These are phyloP conservation scores for Campoletis raptor DNA, from an alignment of 2,888 invertebrate species.

Conservation along the genomic window DNA sequence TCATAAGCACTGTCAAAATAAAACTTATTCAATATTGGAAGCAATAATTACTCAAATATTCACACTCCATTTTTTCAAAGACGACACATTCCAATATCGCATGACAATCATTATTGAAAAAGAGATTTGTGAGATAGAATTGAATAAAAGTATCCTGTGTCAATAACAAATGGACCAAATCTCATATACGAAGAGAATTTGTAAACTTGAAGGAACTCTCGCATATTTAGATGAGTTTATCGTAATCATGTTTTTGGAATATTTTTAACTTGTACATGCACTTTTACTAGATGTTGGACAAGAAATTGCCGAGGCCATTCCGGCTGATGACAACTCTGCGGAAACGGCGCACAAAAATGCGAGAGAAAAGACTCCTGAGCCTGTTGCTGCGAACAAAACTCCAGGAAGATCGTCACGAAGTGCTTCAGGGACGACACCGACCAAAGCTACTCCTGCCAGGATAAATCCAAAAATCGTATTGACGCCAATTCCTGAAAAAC, in stretches of 20 bases:
- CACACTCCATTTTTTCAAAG: neutral
- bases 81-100: neutral
- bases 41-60: neutral
- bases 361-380: conserved; percentile 75
- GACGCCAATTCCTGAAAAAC: conserved; percentile 58
- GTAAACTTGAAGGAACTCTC: too few relatives aligned
- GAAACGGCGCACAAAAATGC: conserved; percentile 70
- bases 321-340: conserved; percentile 70
- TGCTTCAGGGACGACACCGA: conserved; percentile 72
- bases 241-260: neutral
- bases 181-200: too few relatives aligned
- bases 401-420: conserved; percentile 75
- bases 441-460: conserved; percentile 67
- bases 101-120: too few relatives aligned
- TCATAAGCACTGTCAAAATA: neutral
- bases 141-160: too few relatives aligned
- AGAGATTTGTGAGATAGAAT: too few relatives aligned
- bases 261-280: neutral
- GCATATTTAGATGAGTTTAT: too few relatives aligned
- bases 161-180: too few relatives aligned
- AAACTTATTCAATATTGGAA: neutral
- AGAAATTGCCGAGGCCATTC: conserved; percentile 51
- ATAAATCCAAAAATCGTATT: conserved; percentile 67
- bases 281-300: conserved; percentile 52
- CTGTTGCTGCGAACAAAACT: conserved; percentile 75